Conservation (phyloP, 2,888 invertebrate genomes). For the Dioctria rufipes region DNA sequence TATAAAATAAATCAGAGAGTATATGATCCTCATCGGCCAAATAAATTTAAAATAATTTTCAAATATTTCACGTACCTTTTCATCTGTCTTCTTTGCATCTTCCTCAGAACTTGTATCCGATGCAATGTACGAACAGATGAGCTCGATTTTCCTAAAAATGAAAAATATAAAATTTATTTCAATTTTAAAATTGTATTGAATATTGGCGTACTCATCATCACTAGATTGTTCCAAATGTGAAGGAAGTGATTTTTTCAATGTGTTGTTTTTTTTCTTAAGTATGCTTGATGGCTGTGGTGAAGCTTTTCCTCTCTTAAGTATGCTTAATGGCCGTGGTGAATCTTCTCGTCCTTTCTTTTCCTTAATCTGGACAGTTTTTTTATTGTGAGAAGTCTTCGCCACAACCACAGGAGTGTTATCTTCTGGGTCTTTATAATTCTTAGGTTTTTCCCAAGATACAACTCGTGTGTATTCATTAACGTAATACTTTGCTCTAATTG, state of each 20-base stretch:
- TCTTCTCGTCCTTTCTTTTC: too few species aligned
- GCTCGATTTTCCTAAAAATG: conserved; percentile 73
- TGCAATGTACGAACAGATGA: conserved; percentile 75
- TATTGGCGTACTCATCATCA: conserved; percentile 67
- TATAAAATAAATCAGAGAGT: conserved; percentile 31
- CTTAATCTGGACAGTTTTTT: too few species aligned
- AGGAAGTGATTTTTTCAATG: conserved; percentile 62
- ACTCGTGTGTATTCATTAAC: conserved; percentile 60
- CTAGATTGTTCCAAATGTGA: conserved; percentile 66
- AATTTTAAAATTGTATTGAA: conserved; percentile 27
- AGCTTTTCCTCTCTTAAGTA: too few species aligned
- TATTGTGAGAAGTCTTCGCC: too few species aligned
- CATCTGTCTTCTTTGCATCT: conserved; percentile 64
- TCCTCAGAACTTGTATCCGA: conserved; percentile 71
- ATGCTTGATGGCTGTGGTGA: conserved; percentile 18
- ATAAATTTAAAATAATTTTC: neutral
- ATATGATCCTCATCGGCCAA: conserved; percentile 55
- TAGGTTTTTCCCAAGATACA: conserved; percentile 60
- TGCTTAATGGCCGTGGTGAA: conserved; percentile 23
- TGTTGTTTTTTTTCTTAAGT: conserved; percentile 63
- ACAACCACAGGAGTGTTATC: neutral
- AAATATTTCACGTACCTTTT: conserved; percentile 14
- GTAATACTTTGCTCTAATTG: conserved; percentile 57
- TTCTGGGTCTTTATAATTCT: conserved; percentile 57
- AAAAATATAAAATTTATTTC: conserved; percentile 50